A percentile compares a stretch with the other conserved stretches of the same genome.
Conservation (phyloP, 2,888 invertebrate genomes). For the Acanthosepion lycidas region DNA sequence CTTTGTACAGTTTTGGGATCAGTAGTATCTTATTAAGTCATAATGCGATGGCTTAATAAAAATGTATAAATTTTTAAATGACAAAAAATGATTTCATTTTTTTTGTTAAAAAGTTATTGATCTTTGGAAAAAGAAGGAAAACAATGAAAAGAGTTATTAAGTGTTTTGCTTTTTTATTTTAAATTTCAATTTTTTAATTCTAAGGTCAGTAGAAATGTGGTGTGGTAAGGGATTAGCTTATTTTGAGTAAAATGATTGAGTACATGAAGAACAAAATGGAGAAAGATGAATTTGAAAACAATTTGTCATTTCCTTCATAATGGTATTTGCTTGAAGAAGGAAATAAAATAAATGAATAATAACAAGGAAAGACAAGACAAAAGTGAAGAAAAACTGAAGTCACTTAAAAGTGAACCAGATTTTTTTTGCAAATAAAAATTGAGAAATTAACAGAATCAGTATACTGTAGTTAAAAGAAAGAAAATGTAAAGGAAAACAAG, state of each 20-base stretch:
- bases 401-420: not conserved
- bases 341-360: not conserved
- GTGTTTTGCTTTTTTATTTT: not conserved
- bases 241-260: not conserved
- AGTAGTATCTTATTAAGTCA: not conserved
- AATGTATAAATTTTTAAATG: not conserved
- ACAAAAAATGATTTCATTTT: not conserved
- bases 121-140: not conserved
- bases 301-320: not conserved
- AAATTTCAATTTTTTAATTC: not conserved
- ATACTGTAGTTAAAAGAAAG: not conserved
- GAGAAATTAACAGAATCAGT: not conserved
- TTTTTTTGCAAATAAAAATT: not conserved
- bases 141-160: not conserved
- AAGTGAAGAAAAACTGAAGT: not conserved
- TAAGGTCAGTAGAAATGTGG: not conserved
- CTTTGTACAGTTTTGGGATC: not conserved
- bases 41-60: not conserved
- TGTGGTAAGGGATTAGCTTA: not conserved
- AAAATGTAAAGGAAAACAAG: not conserved
- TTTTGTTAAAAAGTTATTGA: not conserved
- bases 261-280: not conserved
- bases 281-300: not conserved
- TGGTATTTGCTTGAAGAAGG: not conserved
- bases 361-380: not conserved